These are phyloP conservation scores for Zaprionus africanus DNA, from an alignment of 1,140 invertebrate genomes.

Conservation along the genomic window DNA sequence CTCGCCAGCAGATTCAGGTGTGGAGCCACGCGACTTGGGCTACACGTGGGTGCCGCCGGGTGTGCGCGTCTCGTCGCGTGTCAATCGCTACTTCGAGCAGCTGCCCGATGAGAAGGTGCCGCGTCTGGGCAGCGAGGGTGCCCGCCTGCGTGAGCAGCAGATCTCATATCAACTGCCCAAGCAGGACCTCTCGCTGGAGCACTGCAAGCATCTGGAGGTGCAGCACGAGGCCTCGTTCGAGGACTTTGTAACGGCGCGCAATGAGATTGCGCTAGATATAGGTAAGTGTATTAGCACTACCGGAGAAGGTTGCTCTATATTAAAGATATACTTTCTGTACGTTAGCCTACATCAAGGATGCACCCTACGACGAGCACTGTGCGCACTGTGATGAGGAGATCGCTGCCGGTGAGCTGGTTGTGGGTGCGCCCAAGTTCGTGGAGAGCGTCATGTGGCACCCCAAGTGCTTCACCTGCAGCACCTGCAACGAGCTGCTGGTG, in stretches of 20 bases:
- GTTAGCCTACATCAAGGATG: slow-evolving; percentile 81
- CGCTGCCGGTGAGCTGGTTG: slow-evolving; percentile 85
- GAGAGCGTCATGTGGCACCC: slow-evolving; percentile 92
- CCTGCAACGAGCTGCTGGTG: slow-evolving; percentile 94
- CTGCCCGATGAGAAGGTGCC: slow-evolving; percentile 92
- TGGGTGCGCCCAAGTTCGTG: slow-evolving; percentile 85
- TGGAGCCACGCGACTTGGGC: slow-evolving; percentile 87
- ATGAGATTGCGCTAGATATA: slow-evolving; percentile 97
- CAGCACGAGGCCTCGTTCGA: slow-evolving; percentile 91
- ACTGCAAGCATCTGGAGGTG: slow-evolving; percentile 94
- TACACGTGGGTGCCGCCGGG: slow-evolving; percentile 94
- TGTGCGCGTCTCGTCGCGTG: slow-evolving; percentile 87
- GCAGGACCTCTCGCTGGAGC: slow-evolving; percentile 95
- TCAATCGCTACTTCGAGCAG: slow-evolving; percentile 90
- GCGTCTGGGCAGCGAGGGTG: slow-evolving; percentile 90
- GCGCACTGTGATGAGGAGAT: slow-evolving; percentile 86
- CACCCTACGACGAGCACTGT: slow-evolving; percentile 84
- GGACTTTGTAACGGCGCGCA: slow-evolving; percentile 95
- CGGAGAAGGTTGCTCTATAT: background rate
- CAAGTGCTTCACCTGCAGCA: slow-evolving; percentile 93
- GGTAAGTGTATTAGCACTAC: slow-evolving; percentile 85
- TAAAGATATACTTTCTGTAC: background rate
- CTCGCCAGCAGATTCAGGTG: slow-evolving; percentile 80
- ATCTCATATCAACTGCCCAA: slow-evolving; percentile 95
- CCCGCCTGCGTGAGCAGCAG: slow-evolving; percentile 92